Base-by-base conservation (phyloP, 2,888 invertebrate species). In the Lasioglossum zephyrum region DNA sequence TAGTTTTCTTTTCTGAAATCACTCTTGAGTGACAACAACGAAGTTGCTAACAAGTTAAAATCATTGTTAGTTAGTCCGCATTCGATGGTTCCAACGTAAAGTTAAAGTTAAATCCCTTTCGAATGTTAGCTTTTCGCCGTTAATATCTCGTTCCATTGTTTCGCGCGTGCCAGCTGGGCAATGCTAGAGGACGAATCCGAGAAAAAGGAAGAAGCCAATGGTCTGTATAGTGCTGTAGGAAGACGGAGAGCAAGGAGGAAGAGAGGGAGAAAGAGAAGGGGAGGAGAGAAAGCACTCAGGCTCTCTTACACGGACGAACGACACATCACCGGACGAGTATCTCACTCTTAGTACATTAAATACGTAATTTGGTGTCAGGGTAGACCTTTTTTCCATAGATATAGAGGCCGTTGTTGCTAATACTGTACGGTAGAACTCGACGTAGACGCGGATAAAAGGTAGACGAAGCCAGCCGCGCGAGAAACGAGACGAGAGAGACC, bases 291-390 rank as follows among this genome's bases (percentile, higher is more conserved):
- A 53, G 36, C 11, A 77, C 76, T 73, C 82, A 77, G 73, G 22
- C 47, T 69, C 70, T 72, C 60, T 60, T 60, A 72, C 76, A 74
- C 69, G 80, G n/a, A 84, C 85, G 84, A 72, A 72, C 84, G 84
- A 87, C 83, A 84, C 86, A 88, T 78, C 83, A 87, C 95, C 95
- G 95, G 96, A 96, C 95, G 96, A 96, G 96, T 96, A 96, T 95
- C 94, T 95, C 95, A 96, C 96, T 96, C 96, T 96, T 96, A 96
- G 97, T 97, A 97, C 97, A 97, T 97, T 97, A 97, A 95, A 95
- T 97, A 97, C 97, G 97, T 97, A 97, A 97, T 97, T 97, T 97
- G 97, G 97, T 97, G 97, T 97, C 97, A 97, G 97, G 97, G 97
- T 97, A 96, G 96, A 96, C 95, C 92, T 53, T 95, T 95, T 95